phyloP scores from a whole-genome alignment of 2,888 invertebrate genomes.

The Caenorhabditis afra region DNA sequence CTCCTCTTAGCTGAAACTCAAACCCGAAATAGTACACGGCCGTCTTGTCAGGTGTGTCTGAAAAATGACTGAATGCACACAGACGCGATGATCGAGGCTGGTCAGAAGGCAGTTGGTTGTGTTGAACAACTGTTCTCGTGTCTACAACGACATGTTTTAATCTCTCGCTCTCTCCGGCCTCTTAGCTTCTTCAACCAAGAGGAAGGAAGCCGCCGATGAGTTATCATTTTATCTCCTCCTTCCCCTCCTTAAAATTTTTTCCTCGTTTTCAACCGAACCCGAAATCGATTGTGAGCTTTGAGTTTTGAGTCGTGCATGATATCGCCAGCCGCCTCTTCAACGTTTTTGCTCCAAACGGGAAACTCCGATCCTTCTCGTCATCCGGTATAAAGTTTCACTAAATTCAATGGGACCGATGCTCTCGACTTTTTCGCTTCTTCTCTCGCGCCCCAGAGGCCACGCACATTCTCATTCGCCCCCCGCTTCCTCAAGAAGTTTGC shows the following conservation, averaged over 20 bases:
- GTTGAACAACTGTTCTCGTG: conserved; percentile 7
- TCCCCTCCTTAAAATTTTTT: too few relatives aligned
- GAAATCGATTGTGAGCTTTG: conserved; percentile 10
- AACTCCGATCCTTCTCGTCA: conserved; percentile 52
- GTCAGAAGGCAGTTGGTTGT: conserved; percentile 28
- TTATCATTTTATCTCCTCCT: conserved; percentile 30
- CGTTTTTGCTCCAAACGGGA: conserved; percentile 9
- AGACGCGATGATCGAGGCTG: conserved; percentile 45
- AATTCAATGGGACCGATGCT: conserved; percentile 56
- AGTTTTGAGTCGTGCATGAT: conserved; percentile 15
- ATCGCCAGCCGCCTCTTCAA: not conserved
- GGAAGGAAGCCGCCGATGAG: not conserved
- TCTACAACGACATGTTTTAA: conserved; percentile 23
- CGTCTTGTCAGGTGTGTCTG: not conserved
- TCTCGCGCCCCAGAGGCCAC: conserved; percentile 3
- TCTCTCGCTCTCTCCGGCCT: not conserved
- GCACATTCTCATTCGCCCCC: too few relatives aligned
- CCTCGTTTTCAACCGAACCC: too few relatives aligned
- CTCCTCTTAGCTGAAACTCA: too few relatives aligned
- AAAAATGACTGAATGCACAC: conserved; percentile 25
- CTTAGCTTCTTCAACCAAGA: too few relatives aligned
- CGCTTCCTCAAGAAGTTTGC: conserved; percentile 46
- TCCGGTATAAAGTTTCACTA: conserved; percentile 61
- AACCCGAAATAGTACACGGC: conserved; percentile 3
- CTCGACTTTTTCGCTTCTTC: conserved; percentile 39